Base-by-base conservation (phyloP, 2,797 vertebrate species). In the Tamandua tetradactyla region DNA sequence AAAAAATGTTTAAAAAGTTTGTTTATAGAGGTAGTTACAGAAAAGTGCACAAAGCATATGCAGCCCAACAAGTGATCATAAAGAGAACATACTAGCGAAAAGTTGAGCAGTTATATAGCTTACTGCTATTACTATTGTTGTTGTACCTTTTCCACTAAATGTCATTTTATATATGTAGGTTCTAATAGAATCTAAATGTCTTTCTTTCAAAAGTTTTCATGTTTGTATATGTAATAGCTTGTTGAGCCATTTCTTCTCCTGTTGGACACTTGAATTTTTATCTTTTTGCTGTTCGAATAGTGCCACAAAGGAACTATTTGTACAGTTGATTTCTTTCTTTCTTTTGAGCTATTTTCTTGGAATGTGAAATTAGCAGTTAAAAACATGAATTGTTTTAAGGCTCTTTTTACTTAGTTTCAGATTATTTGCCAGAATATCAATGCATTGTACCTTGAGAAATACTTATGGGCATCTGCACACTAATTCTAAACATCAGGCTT, bases 331-430 rank as follows among this genome's bases (percentile, higher is more conserved):
- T 49, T 89, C 20, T n/a, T 87, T 79, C 37, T 85, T 72, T 71
- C 61, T 78, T 69, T 40, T 83, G 27, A 84, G 10, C 27, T 89
- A 74, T 69, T 92, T 93, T 96, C 35, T 84, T 87, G 14, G 44
- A 78, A 88, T 0, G 2, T 69, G 15, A 92, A 93, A 82, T 95
- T 57, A 37, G 23, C 5, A 74, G 30, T 91, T 90, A 87, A 59
- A 96, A 89, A 52, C 82, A 47, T 69, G 40, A 88, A 61, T 78
- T 84, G 7, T 91, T 76, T 95, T 92, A 87, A 78, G 62, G 25
- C 18, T 82, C 27, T 81, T 93, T 92, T 76, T 52, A 49, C 42
- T 87, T 37, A 74, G 49, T 94, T 95, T 86, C 91, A 71, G 68
- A 79, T 62, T 62, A 7, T 11, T 69, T 89, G 1, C 7, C 55